Base-by-base conservation (phyloP, 2,888 invertebrate genomes). In the Cremastinae sp. region DNA sequence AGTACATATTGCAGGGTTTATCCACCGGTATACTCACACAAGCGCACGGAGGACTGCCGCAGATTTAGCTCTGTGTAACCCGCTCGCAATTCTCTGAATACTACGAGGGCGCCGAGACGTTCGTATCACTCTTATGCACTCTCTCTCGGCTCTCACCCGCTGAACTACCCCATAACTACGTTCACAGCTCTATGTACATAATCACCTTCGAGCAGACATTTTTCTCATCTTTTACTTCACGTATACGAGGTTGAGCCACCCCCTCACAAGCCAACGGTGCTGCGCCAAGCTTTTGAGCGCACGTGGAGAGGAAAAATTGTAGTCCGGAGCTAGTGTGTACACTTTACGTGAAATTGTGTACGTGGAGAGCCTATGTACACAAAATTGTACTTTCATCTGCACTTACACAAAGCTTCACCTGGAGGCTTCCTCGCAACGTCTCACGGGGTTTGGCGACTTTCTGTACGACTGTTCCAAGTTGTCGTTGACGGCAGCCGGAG, bases 201-300 rank as follows among this genome's bases (percentile, higher is more conserved):
- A 70, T 28, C 61, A 53, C 54, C 54, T 54, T 28, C 54, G 53
- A 45, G 36, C 54, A 18, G 34, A 61, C 62, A 61, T 68, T 49
- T 62, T 74, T 65, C 74, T 68, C 74, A 68, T 68, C 61, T 49
- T 74, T 62, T 68, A 62, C 61, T 28, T 43, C 45, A 56, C 61
- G n/a, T n/a, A 68, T 62, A 62, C 38, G 38, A 66, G 66, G 61
- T 61, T 61, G 54, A 74, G 54, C 54, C 54, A 54, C 28, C 53
- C n/a, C n/a, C n/a, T n/a, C 61, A 45, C 53, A 20, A 69, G 12
- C 43, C 56, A 41, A 28, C 28, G 10, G 45, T 28, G 54, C 61
- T 68, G 12, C 49, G 10, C 12, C 53, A 45, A 47, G 49, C 16
- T 20, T 56, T 28, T 34, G 38, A 66, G 47, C 14, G 38, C 18